Conservation (phyloP, 1,140 invertebrate species). For the Ceratosolen solmsi region DNA sequence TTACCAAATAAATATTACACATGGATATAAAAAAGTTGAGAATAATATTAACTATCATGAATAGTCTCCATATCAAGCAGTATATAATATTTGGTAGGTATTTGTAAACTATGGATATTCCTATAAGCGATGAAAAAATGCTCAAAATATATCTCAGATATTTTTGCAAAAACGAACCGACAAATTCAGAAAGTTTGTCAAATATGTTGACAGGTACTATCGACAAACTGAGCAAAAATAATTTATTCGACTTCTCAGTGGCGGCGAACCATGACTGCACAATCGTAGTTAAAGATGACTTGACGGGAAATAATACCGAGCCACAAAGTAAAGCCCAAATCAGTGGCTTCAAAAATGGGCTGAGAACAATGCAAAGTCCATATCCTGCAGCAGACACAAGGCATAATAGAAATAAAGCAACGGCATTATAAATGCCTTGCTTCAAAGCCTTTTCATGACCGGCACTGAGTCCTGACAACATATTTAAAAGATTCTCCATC, state of each 20-base stretch:
- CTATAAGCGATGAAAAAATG: conserved; percentile 57
- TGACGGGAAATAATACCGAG: conserved; percentile 91
- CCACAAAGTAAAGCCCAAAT: conserved; percentile 95
- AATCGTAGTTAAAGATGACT: conserved; percentile 81
- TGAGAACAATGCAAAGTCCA: conserved; percentile 88
- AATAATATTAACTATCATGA: conserved; percentile 65
- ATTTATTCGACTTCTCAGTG: conserved; percentile 76
- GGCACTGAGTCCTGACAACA: conserved; percentile 65
- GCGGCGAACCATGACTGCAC: conserved; percentile 82
- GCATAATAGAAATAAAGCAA: conserved; percentile 81
- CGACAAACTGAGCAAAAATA: conserved; percentile 80
- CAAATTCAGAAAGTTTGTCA: conserved; percentile 80
- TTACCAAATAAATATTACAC: conserved; percentile 72
- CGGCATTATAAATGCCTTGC: conserved; percentile 89
- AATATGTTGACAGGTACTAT: conserved; percentile 83
- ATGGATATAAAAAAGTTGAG: conserved; percentile 70
- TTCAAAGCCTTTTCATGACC: conserved; percentile 87
- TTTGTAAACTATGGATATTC: conserved; percentile 67
- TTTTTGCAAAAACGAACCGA: conserved; percentile 78
- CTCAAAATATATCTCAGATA: conserved; percentile 76
- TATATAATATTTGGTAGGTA: conserved; percentile 76
- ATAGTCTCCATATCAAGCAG: conserved; percentile 70
- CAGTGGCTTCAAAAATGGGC: conserved; percentile 92
- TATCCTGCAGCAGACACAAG: conserved; percentile 80
- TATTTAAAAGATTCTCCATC: conserved; percentile 71